Evolutionary conservation across 53 echinoderm and acorn worm genomes (phyloP), one percentile per base, ranked within the genome.

Genomic region (Mesocentrotus franciscanus): DNA sequence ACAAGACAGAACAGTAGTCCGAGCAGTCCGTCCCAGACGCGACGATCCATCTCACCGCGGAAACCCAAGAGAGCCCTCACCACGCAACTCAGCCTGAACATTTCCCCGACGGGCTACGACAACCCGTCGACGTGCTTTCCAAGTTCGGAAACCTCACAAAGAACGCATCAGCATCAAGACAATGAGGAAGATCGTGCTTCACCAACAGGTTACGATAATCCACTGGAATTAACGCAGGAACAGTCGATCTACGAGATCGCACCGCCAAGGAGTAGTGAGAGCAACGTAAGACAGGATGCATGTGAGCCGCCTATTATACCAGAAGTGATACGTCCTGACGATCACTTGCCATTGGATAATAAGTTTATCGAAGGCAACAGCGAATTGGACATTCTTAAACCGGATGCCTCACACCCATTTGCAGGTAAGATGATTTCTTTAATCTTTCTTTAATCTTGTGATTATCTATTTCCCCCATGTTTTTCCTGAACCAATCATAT

Each of bases 371-470:
- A 96, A 90, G 90, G 83, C 33, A 98, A 97, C 78, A 98, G 97
- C 62, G 98, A 98, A 20, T 93, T 93, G 34, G 98, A 98, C 26
- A 96, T 98, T 13, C 95, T 98, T 15, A 94, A 97, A 94, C 97
- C 96, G 27, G 97, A 98, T 90, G 98, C 95, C 14, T 85, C 96
- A 74, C 96, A 98, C 92, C 98, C 98, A 56, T 98, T 98, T 96
- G 98, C 98, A 78, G 98, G 98, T 98, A 97, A 94, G 98, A 3
- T 12, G 4, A 6, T 56, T 68, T 74, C 56, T 92, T 74, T 42
- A 0, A 34, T 92, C 10, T 56, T 68, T 74, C 56, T 92, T 74
- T 42, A 0, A 34, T 92, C 10, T 9, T 84, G 78, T 32, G 11
- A 11, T 30, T 35, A 26, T 26, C 0, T 71, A 24, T 49, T 49